phyloP scores from a whole-genome alignment of 2,888 invertebrate genomes.

The Drosophila percnosoma region DNA sequence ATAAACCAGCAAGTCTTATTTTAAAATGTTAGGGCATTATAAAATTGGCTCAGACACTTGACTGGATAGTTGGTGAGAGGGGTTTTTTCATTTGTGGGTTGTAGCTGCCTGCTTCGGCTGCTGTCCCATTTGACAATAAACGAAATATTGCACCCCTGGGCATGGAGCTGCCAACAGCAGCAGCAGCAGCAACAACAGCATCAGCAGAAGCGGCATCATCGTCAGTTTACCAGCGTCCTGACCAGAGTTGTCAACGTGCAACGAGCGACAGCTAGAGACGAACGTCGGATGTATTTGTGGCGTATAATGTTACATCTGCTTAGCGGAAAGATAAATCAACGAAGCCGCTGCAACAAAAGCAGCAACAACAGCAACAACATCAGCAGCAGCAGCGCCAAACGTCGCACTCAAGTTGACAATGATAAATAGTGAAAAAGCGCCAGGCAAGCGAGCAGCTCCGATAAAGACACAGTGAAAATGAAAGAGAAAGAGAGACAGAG shows the following conservation, averaged over 20 bases:
- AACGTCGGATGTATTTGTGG: slow-evolving; percentile 81
- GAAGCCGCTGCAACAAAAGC: slow-evolving; percentile 45
- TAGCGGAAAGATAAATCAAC: slow-evolving; percentile 80
- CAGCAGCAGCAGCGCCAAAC: slow-evolving; percentile 71
- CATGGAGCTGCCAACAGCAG: slow-evolving; percentile 39
- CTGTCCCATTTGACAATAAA: slow-evolving; percentile 76
- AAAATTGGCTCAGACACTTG: slow-evolving; percentile 59
- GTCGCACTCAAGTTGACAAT: slow-evolving; percentile 80
- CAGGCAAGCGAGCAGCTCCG: slow-evolving; percentile 60
- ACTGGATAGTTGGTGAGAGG: slow-evolving; percentile 41
- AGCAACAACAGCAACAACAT: slow-evolving; percentile 34
- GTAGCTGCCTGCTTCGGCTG: slow-evolving; percentile 28
- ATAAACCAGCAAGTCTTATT: slow-evolving; percentile 15
- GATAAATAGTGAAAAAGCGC: slow-evolving; percentile 80
- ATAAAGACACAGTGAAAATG: slow-evolving; percentile 29
- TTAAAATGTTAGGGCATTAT: slow-evolving; percentile 9
- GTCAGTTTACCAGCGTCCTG: slow-evolving; percentile 42
- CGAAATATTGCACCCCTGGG: slow-evolving; percentile 80
- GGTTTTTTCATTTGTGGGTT: slow-evolving; percentile 48
- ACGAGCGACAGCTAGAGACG: slow-evolving; percentile 49
- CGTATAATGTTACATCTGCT: slow-evolving; percentile 80
- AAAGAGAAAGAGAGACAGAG: not conserved
- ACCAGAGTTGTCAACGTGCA: slow-evolving; percentile 69
- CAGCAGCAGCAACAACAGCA: slow-evolving; percentile 1
- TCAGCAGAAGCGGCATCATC: slow-evolving; percentile 1